Evolutionary conservation across 2,113 vertebrate genomes (phyloP).

Genomic region (Cinclus cinclus): DNA sequence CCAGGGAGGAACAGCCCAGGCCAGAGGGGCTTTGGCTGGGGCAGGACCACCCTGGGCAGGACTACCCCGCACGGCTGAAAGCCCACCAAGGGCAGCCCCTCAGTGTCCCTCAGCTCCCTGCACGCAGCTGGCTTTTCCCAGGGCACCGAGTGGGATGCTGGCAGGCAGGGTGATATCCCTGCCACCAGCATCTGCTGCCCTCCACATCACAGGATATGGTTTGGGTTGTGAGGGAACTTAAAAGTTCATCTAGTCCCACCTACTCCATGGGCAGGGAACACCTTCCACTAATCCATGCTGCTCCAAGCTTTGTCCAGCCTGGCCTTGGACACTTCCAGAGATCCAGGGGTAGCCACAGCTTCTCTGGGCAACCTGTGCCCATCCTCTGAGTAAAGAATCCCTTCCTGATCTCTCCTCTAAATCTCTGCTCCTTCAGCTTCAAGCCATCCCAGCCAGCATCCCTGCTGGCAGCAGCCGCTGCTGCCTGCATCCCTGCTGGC

Average conservation of each 20-base stretch:
- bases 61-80: neutral
- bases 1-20: neutral
- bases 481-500: neutral
- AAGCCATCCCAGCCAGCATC: neutral
- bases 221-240: neutral
- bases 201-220: fast-evolving
- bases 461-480: neutral
- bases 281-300: fast-evolving
- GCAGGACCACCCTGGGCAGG: neutral
- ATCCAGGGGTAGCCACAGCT: neutral
- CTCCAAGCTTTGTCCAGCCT: neutral
- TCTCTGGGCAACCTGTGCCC: neutral
- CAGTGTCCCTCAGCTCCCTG: neutral
- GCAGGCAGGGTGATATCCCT: neutral
- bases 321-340: neutral
- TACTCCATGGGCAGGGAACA: neutral
- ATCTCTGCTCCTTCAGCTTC: neutral
- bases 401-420: neutral
- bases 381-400: neutral
- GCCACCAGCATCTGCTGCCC: neutral
- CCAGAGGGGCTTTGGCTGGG: neutral
- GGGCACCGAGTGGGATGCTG: neutral
- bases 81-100: neutral
- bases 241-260: neutral
- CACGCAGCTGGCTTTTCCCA: fast-evolving